These are phyloP conservation scores for Patagioenas fasciata DNA, from an alignment of 2,113 vertebrate species.

Conservation along the genomic window DNA sequence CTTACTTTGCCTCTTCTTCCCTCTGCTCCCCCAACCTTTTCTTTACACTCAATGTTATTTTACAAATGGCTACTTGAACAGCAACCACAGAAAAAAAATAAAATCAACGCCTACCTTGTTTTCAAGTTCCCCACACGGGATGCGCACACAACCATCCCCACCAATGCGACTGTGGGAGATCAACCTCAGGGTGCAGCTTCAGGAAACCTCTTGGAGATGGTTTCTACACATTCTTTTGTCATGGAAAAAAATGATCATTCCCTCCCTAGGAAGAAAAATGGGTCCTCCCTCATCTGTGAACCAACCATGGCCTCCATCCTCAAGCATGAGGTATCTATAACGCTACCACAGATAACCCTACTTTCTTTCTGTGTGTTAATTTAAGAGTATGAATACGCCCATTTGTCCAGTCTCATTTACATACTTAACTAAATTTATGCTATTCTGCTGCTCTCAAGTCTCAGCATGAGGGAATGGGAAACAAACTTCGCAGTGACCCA, in stretches of 20 bases:
- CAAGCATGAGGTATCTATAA: background rate
- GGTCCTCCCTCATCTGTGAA: background rate
- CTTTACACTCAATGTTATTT: background rate
- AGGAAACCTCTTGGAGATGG: background rate
- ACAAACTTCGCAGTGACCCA: conserved; percentile 54
- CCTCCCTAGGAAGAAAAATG: background rate
- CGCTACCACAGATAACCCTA: no score
- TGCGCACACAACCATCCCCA: background rate
- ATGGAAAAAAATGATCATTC: background rate
- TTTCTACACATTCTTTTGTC: background rate
- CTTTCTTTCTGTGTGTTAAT: background rate
- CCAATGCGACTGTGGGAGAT: accelerated
- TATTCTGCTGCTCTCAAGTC: conserved; percentile 22
- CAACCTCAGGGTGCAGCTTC: background rate
- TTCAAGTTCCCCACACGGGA: background rate
- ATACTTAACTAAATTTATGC: conserved; percentile 43
- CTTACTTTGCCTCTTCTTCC: background rate
- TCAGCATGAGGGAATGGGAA: conserved; percentile 44
- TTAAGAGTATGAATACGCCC: background rate
- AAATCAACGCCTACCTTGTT: conserved; percentile 27
- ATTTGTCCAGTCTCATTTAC: conserved; percentile 34
- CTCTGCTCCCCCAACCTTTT: background rate
- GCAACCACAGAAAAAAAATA: background rate
- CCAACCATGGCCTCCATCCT: background rate
- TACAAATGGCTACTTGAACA: conserved; percentile 1